A percentile compares a stretch with the other conserved stretches of the same genome.
phyloP scores from a whole-genome alignment of 2,888 invertebrate species.

The Apodemia zela region DNA sequence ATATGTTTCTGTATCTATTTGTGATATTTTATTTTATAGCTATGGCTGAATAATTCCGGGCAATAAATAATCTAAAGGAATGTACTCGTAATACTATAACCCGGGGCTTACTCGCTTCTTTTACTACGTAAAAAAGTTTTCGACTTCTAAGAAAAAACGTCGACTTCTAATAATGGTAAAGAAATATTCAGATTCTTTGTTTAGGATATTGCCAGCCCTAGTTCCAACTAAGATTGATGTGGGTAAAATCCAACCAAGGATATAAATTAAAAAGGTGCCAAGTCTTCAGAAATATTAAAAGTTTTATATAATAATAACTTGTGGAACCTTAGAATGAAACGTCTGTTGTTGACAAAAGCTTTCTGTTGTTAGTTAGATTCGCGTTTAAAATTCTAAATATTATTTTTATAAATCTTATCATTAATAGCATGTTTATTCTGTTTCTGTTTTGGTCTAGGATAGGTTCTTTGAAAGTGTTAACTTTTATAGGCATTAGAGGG shows the following conservation, averaged over 20 bases:
- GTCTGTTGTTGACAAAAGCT: slow-evolving; percentile 16
- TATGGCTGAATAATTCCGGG: not conserved
- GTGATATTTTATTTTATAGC: slow-evolving; percentile 1
- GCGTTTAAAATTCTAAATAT: not conserved
- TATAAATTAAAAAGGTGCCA: slow-evolving; percentile 45
- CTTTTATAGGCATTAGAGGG: no score
- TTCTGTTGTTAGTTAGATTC: not conserved
- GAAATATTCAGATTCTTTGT: no score
- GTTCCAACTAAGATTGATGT: slow-evolving; percentile 66
- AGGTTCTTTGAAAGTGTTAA: no score
- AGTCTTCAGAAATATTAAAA: slow-evolving; percentile 50
- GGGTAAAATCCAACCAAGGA: slow-evolving; percentile 40
- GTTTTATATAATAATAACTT: slow-evolving; percentile 41
- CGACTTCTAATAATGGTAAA: no score
- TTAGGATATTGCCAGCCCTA: slow-evolving; percentile 36
- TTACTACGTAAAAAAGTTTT: no score
- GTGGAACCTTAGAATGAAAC: slow-evolving; percentile 30
- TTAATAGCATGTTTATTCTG: no score
- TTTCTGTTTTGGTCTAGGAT: no score
- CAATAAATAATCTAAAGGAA: no score
- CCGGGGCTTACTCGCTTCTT: no score
- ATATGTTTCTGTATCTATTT: no score
- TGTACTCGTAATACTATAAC: no score
- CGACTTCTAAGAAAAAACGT: no score
- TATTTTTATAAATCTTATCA: not conserved